Base-by-base conservation (phyloP, 1,140 invertebrate genomes). In the Bombus cullumanus region DNA sequence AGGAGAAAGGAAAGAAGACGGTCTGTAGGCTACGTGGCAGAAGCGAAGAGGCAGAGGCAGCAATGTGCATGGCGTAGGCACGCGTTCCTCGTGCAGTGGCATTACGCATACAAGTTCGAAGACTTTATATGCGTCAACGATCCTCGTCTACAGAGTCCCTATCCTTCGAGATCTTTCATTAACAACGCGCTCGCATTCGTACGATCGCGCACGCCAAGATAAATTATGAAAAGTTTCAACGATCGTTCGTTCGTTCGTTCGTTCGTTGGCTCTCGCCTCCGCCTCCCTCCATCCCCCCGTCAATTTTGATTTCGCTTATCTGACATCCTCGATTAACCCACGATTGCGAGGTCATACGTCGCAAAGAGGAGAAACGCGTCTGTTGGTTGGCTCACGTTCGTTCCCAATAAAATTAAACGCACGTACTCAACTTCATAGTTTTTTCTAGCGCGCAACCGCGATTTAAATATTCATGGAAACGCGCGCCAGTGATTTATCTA, bases 281-380 rank as follows among this genome's bases (percentile, higher is more conserved):
- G 6, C 37, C 8, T 3, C 1, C 59, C 3, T n/a, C 12, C 28
- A 4, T 62, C n/a, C 8, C 15, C 12, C 13, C 66, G 64, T 81
- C 79, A 18, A 81, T 81, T 81, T 43, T 34, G 69, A 73, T 73
- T 81, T 62, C 62, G 15, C 68, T 43, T 81, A 81, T 81, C 79
- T 15, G 37, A 10, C 28, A 72, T 31, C 12, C 68, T 72, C 79
- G 68, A 72, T 72, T 81, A 59, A 81, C 68, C 47, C 66, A 10
- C 28, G n/a, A 47, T 47, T n/a, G 39, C n/a, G 39, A 22, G 77
- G 77, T 66, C 64, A 66, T 6, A 12, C 62, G 22, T 18, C 15
- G 41, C 10, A 28, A 28, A 62, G 59, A n/a, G 37, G 18, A 47
- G 15, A 37, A 53, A 47, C 64, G 31, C 31, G 18, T 53, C 47